Base-by-base conservation (phyloP, 1,140 invertebrate genomes). In the Andricus grossulariae region DNA sequence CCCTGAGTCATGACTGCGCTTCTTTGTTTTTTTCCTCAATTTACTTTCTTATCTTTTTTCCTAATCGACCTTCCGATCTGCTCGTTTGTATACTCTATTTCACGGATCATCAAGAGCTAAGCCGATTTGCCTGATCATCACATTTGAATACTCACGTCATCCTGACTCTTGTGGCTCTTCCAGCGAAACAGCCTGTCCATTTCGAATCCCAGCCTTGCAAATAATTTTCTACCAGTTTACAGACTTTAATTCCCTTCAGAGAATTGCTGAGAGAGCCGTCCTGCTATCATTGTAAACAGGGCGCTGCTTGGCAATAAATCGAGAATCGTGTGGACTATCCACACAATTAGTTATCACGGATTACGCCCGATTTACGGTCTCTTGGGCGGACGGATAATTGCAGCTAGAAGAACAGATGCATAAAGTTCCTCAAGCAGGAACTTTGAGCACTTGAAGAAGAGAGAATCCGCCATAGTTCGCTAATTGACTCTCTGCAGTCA, bases 121-220 rank as follows among this genome's bases (percentile, higher is more conserved):
- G 52, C n/a, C 4, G 18, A 54, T 54, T 54, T 54, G 52, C 16
- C 32, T 12, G 39, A 39, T 45, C 39, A 45, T 45, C 39, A 45
- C 16, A 66, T 50, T 50, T 72, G 18, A 45, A 51, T 87, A 89
- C 88, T 90, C 84, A 90, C 89, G 51, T 89, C 84, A n/a, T 86
- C 87, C 55, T 86, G 83, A 60, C 84, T 79, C 84, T 88, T 90
- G 79, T 90, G 86, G 79, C 88, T 88, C 74, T 89, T 90, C 89
- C 89, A 90, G 18, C 89, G 84, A 76, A 90, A 90, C 73, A 90
- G 82, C 77, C 87, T 84, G 73, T 89, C 89, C 89, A 90, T 90
- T 82, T 82, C 3, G 72, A 18, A 57, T 66, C n/a, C 2, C 7
- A 15, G 16, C 16, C 25, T 32, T 66, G 13, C 10, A 39, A 25